phyloP scores from a whole-genome alignment of 2,113 vertebrate genomes.

The Psophia crepitans region DNA sequence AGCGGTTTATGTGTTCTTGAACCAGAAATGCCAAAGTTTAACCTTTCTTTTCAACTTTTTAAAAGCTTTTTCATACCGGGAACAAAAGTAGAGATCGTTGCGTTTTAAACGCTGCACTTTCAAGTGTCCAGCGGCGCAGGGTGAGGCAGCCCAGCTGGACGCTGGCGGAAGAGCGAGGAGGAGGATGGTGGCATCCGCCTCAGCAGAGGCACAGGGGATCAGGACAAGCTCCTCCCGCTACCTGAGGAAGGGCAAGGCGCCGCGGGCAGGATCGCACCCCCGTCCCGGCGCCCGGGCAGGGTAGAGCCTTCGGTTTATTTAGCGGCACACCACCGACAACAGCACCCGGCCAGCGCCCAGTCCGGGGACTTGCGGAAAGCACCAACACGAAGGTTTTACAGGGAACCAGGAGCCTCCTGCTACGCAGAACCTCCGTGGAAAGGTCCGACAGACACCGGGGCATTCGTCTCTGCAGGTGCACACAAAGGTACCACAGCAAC shows the following conservation, averaged over 20 bases:
- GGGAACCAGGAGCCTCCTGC: background rate
- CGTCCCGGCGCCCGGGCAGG: background rate
- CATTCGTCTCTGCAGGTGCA: background rate
- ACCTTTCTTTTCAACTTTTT: background rate
- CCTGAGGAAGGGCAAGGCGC: fast-evolving
- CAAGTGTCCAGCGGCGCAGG: background rate
- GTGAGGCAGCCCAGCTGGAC: background rate
- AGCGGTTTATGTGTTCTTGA: background rate
- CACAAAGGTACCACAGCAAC: background rate
- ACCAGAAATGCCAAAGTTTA: background rate
- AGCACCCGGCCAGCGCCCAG: background rate
- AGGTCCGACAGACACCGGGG: fast-evolving
- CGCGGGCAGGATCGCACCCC: background rate
- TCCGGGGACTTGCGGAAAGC: background rate
- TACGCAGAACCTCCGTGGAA: fast-evolving
- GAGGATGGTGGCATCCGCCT: too few relatives aligned
- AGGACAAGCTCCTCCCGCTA: too few relatives aligned
- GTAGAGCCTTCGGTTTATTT: too few relatives aligned
- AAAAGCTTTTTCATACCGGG: background rate
- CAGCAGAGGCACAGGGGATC: too few relatives aligned
- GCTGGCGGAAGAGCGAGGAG: fast-evolving
- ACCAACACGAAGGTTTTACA: background rate
- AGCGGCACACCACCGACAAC: background rate
- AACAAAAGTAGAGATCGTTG: background rate
- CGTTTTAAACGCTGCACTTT: too few relatives aligned